Base-by-base conservation (phyloP, 1,140 invertebrate species). In the Glomeris maerens region DNA sequence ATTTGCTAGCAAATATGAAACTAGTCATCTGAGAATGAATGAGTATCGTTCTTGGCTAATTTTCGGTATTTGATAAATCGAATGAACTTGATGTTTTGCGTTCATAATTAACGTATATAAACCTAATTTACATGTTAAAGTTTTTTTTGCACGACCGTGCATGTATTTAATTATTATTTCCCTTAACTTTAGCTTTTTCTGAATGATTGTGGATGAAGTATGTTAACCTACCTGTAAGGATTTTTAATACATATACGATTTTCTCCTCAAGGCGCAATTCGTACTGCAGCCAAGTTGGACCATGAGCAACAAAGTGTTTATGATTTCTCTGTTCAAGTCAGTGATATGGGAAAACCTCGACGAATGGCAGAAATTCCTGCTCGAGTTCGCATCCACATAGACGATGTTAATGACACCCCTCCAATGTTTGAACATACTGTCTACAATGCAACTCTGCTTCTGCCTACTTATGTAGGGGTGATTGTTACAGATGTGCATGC, bases 321-420 rank as follows among this genome's bases (percentile, higher is more conserved):
- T 59, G 70, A 72, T n/a, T 92, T 93, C 63, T 77, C 78, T 55
- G 87, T 93, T 1, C 79, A 80, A 66, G 89, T 93, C 0, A 77
- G 78, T 22, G 92, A 96, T 70, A 71, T 80, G 56, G 91, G 90
- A 2, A 62, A 59, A 31, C 90, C 89, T 3, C 75, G 78, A 40
- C 65, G 91, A 25, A 78, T 79, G 3, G 84, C 88, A 4, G 78
- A 80, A 55, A 79, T 75, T 27, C 74, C 74, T 2, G 84, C 84
- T 0, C 72, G 68, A 42, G 69, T 73, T 20, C 53, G 58, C 2
- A 83, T 95, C n/a, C 66, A 72, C 39, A 76, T 93, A 7, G 74
- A 71, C 0, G 85, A 93, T 67, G 78, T 91, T 2, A 93, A 94
- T 67, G 89, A 93, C 61, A 87, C 81, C 57, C 74, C 84, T 10